Percentiles rank a stretch among this genome's conserved stretches.
These are phyloP conservation scores for Halcyon malimbica DNA, from an alignment of 2,113 vertebrate species.

Conservation along the genomic window DNA sequence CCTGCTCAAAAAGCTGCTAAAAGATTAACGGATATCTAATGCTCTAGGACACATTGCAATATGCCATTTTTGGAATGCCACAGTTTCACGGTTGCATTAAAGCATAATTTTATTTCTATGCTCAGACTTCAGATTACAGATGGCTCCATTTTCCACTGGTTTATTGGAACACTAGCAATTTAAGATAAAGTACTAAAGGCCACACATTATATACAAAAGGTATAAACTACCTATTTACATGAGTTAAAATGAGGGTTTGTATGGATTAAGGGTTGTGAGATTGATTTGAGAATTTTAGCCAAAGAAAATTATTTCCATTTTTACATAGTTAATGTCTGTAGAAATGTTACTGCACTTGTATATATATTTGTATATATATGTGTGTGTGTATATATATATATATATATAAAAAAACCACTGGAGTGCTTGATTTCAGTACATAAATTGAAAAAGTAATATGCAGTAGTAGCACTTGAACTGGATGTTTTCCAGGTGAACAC, in stretches of 20 bases:
- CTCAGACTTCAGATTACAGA: not conserved
- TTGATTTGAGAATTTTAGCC: not conserved
- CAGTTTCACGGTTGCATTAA: slow-evolving; percentile 48
- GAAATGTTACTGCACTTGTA: not conserved
- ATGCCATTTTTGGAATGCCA: slow-evolving; percentile 67
- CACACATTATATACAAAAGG: not conserved
- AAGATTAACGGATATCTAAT: slow-evolving; percentile 64
- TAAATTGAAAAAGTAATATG: not conserved
- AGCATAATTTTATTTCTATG: slow-evolving; percentile 48
- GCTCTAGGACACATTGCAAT: slow-evolving; percentile 38
- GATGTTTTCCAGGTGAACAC: not conserved
- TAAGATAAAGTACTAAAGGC: not conserved
- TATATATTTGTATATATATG: no score
- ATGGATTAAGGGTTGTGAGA: not conserved
- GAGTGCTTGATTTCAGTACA: not conserved
- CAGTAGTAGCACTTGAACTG: not conserved
- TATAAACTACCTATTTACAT: not conserved
- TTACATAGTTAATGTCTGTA: not conserved
- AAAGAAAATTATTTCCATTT: not conserved
- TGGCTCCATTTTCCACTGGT: slow-evolving; percentile 1
- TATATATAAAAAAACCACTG: not conserved
- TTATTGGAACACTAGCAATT: not conserved
- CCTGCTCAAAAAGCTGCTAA: slow-evolving; percentile 61
- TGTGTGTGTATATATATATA: no score
- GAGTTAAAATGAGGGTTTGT: not conserved